Evolutionary conservation across 2,113 vertebrate genomes (phyloP), one percentile per base, ranked within the genome.

Genomic region (Columba janthina): DNA sequence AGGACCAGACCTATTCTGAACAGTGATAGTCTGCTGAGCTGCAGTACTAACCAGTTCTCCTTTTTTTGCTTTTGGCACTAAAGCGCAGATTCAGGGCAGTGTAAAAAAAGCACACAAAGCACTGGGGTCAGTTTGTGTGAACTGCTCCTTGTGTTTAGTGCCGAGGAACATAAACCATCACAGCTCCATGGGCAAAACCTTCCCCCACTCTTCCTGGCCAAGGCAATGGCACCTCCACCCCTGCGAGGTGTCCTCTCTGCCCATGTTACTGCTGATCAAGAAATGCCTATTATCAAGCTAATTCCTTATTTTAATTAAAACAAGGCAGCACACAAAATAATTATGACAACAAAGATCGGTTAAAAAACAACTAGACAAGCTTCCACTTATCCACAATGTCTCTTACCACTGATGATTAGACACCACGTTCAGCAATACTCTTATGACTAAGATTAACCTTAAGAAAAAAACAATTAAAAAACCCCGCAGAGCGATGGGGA

Each of bases 1-100:
- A 81, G 78, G 78, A 90, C 83, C 44, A 38, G 31, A 19, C 80
- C 83, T 78, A 94, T 95, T 95, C 96, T 96, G 87, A 95, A 62
- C 86, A 28, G 46, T 3, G 44, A 84, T 15, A 73, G 78, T 91
- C 78, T 91, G 75, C 89, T 83, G 85, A 89, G 31, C 71, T 61
- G 92, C 75, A 50, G 65, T 10, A 56, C 61, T 22, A 61, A 72
- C 48, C 60, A 54, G 61, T 53, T 53, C 64, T 89, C 84, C 74
- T 69, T 26, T 66, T 85, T 42, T 36, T 80, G 53, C 83, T 64
- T 57, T 56, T 20, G 48, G 72, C 77, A 76, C 48, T 58, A 36
- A 56, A 60, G 60, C 12, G 3, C 7, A 56, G 51, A 64, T 66
- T 32, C 46, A 50, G 25, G 15, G 83, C 20, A 18, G 57, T 46